Evolutionary conservation across 2,113 vertebrate genomes (phyloP), one percentile per base, ranked within the genome.

Genomic region (Pleuronectes platessa): DNA sequence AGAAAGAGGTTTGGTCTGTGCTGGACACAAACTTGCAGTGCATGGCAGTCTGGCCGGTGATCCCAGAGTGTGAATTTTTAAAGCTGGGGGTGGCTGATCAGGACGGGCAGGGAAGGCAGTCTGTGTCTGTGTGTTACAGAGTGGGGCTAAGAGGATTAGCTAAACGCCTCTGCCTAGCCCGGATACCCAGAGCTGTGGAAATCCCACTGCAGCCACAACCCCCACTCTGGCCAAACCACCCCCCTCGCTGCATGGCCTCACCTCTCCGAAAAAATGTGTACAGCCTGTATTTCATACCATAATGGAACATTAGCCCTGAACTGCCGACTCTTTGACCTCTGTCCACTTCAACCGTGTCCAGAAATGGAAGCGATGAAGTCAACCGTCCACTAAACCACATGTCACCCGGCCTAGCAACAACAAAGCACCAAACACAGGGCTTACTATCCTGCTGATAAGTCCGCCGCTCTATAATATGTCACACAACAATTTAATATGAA

Each of bases 61-160:
- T 90, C 67, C 78, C 80, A 13, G 45, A 82, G 75, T 80, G 89
- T 79, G 78, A 81, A 72, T 79, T 79, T 86, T 86, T 42, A 68
- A 87, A 83, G 65, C 82, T 37, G 63, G 64, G 76, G 81, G 54
- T 54, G 82, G 79, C 78, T 85, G 83, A 85, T 88, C 83, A 78
- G 86, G 85, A 83, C 64, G 82, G 61, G 81, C 70, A 81, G 88
- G 58, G 83, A 84, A 83, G 86, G 65, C 84, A 24, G 59, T 74
- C 84, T 91, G 68, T 87, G 88, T 90, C 88, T 86, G 89, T 90
- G 86, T 90, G 89, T 90, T 83, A 89, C 87, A 89, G 77, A 92
- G 91, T 88, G 79, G 83, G 82, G 84, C 76, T 93, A 93, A 93
- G 92, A 92, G 92, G 91, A 93, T 93, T 93, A 92, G 78, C 88